Evolutionary conservation across 2,113 vertebrate genomes (phyloP).

Genomic region (Lichenostomus cassidix): DNA sequence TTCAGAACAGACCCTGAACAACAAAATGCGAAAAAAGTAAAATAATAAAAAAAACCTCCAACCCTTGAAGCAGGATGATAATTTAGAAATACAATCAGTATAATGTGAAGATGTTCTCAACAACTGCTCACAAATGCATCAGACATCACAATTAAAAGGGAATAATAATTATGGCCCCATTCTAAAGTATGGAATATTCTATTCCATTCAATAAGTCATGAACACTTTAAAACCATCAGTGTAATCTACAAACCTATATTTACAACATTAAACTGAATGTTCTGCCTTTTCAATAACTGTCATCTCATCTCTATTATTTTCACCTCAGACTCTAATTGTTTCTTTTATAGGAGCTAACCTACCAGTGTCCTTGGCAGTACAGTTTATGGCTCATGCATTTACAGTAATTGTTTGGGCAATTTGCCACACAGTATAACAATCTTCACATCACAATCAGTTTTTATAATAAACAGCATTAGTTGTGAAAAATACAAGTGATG

Average conservation of each 20-base stretch:
- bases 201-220: constrained; percentile 50
- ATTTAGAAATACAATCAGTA: constrained; percentile 44
- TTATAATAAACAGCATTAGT: constrained; percentile 65
- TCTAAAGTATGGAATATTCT: constrained; percentile 64
- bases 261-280: constrained; percentile 56
- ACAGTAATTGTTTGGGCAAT: constrained; percentile 71
- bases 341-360: constrained; percentile 70
- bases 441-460: constrained; percentile 57
- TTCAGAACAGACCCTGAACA: constrained; percentile 57
- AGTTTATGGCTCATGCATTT: constrained; percentile 65
- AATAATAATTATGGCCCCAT: constrained; percentile 46
- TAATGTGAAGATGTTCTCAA: constrained; percentile 60
- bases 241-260: constrained; percentile 63
- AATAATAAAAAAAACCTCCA: background rate
- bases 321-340: constrained; percentile 70
- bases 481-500: constrained; percentile 55
- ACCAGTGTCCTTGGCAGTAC: constrained; percentile 60
- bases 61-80: constrained; percentile 38
- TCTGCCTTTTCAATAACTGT: constrained; percentile 67
- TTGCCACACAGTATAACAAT: constrained; percentile 58
- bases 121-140: constrained; percentile 60
- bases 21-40: constrained; percentile 59
- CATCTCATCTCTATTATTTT: constrained; percentile 65
- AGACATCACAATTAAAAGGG: constrained; percentile 64
- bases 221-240: constrained; percentile 66